phyloP scores from a whole-genome alignment of 2,888 invertebrate genomes.

The Siphlonurus alternatus region DNA sequence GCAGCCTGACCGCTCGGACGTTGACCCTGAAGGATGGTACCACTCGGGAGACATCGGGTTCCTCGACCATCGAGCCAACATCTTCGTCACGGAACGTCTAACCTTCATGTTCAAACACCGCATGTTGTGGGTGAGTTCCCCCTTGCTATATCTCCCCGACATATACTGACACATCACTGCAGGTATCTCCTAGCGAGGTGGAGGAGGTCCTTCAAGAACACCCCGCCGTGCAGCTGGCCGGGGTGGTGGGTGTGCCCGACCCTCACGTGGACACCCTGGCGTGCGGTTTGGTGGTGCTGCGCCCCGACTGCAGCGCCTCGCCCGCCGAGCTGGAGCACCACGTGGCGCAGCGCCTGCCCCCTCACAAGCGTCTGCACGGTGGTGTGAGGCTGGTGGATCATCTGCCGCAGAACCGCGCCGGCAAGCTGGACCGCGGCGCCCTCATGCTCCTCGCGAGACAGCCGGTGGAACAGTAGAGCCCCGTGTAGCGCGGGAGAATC shows the following conservation, averaged over 20 bases:
- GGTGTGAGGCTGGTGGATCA: not conserved
- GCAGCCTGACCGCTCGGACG: too few species aligned
- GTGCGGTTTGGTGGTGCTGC: not conserved
- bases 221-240: not conserved
- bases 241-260: not conserved
- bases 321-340: not conserved
- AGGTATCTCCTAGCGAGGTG: not conserved
- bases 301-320: not conserved
- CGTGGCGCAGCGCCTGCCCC: not conserved
- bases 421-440: not conserved
- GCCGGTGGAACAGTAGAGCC: too few species aligned
- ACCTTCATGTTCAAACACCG: too few species aligned
- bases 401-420: not conserved
- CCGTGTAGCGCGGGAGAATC: too few species aligned
- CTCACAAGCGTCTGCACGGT: constrained; percentile 2
- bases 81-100: too few species aligned
- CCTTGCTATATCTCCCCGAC: too few species aligned
- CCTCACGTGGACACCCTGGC: not conserved
- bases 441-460: too few species aligned
- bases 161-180: too few species aligned
- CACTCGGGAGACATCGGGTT: too few species aligned
- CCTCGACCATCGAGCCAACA: too few species aligned
- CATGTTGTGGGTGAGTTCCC: too few species aligned
- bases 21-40: too few species aligned
- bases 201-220: not conserved